phyloP scores from a whole-genome alignment of 2,888 invertebrate species.

The Tetranychus truncatus region DNA sequence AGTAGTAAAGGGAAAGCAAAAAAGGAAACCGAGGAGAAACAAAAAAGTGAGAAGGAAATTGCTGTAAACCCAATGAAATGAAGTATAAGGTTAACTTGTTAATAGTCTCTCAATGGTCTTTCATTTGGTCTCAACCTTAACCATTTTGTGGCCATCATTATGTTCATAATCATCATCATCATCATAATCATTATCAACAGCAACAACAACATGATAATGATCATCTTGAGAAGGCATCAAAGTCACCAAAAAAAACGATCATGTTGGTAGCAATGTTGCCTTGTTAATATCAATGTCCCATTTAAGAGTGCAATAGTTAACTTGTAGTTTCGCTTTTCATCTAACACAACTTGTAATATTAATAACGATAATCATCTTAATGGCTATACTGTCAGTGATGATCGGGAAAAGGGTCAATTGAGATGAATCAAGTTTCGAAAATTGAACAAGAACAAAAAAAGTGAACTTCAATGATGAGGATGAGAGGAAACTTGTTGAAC shows the following conservation, averaged over 20 bases:
- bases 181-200: background rate
- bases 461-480: background rate
- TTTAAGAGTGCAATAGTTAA: background rate
- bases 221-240: background rate
- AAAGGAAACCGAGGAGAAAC: no score
- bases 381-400: background rate
- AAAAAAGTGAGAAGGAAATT: background rate
- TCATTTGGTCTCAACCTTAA: background rate
- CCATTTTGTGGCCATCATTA: slow-evolving; percentile 1
- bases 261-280: no score
- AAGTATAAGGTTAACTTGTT: background rate
- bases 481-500: background rate
- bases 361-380: background rate
- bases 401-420: background rate
- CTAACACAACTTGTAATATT: background rate
- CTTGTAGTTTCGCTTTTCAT: background rate
- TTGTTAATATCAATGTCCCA: background rate
- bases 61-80: background rate
- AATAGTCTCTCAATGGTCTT: background rate
- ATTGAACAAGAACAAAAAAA: no score
- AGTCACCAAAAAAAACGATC: no score
- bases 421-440: background rate
- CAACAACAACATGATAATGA: background rate
- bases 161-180: background rate
- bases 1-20: background rate